phyloP scores from a whole-genome alignment of 1,140 invertebrate species.

The Caenorhabditis brenneri region DNA sequence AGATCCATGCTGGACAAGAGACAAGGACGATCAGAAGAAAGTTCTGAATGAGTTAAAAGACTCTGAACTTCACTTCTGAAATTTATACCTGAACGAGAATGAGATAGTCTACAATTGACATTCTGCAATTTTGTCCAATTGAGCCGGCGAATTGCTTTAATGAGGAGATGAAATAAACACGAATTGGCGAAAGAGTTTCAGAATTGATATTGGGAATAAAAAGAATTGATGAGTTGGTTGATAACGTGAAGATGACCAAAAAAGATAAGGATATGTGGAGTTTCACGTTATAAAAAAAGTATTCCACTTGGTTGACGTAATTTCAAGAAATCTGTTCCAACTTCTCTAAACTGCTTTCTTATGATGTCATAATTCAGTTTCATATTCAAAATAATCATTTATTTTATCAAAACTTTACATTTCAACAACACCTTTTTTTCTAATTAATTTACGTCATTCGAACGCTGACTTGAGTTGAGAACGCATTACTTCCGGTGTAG shows the following conservation, averaged over 20 bases:
- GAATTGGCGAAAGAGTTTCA: too few species aligned
- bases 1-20: slow-evolving; percentile 1
- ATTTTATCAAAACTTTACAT: too few species aligned
- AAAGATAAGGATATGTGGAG: too few species aligned
- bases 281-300: too few species aligned
- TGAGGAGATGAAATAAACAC: not conserved
- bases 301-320: too few species aligned
- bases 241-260: too few species aligned
- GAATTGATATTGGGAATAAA: not conserved
- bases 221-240: not conserved
- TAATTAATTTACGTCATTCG: not conserved
- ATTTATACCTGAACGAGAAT: slow-evolving; percentile 8
- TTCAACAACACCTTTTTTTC: too few species aligned
- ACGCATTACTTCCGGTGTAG: not conserved
- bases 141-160: not conserved
- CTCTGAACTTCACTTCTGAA: not conserved
- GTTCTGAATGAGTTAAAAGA: not conserved
- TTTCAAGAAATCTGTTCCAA: too few species aligned
- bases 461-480: slow-evolving; percentile 2
- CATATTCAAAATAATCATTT: too few species aligned
- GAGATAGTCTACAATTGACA: slow-evolving; percentile 17
- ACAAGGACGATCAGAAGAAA: not conserved
- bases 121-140: not conserved
- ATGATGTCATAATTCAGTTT: too few species aligned
- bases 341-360: too few species aligned